Conservation (phyloP, 1,140 invertebrate species). For the Dryas iulia region DNA sequence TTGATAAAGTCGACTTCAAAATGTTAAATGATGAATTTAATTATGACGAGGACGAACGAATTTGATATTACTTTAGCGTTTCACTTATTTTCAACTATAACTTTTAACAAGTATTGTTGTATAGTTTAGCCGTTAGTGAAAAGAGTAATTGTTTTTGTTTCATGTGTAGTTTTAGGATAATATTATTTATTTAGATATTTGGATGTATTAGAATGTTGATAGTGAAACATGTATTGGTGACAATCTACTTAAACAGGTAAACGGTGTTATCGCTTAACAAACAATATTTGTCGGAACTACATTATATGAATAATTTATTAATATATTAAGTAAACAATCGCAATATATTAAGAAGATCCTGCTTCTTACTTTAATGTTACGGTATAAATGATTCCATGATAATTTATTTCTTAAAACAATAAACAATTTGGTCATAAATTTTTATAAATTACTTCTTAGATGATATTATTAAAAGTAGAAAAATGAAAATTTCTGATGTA, state of each 20-base stretch:
- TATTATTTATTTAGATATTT: constrained; percentile 9
- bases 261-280: background rate
- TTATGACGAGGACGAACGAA: background rate
- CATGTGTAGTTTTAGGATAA: background rate
- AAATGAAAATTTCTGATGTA: constrained; percentile 1
- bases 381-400: background rate
- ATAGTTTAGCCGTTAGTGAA: background rate
- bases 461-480: background rate
- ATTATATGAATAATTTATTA: background rate
- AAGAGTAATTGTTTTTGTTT: background rate
- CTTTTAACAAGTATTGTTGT: background rate
- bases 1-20: background rate
- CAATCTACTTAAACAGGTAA: background rate
- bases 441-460: background rate
- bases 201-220: constrained; percentile 6
- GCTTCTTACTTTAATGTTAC: background rate
- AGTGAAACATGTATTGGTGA: background rate
- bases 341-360: background rate
- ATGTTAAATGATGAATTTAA: too few species aligned
- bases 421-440: background rate
- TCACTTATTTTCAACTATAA: background rate
- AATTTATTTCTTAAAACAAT: background rate
- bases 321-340: background rate
- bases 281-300: background rate
- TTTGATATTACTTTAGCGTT: background rate